Conservation (phyloP, 2,888 invertebrate species). For the Lypha dubia region DNA sequence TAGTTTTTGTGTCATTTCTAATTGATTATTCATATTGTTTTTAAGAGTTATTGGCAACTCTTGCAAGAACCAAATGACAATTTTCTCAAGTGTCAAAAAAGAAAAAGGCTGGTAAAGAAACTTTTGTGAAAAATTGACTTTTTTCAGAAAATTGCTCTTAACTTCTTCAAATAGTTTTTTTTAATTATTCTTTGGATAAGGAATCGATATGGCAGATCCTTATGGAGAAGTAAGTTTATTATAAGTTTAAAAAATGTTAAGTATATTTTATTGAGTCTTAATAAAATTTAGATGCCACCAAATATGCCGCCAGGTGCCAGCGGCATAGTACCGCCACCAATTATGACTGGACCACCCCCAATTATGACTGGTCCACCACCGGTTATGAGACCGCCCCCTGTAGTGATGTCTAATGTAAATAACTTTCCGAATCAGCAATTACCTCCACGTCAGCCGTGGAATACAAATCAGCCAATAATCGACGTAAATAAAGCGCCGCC, state of each 20-base stretch:
- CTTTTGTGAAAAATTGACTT: slow-evolving; percentile 37
- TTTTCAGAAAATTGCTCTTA: slow-evolving; percentile 43
- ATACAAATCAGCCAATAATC: slow-evolving; percentile 36
- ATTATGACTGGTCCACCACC: slow-evolving; percentile 69
- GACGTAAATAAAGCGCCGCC: slow-evolving; percentile 53
- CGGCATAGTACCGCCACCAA: slow-evolving; percentile 61
- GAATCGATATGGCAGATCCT: slow-evolving; percentile 78
- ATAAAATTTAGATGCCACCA: slow-evolving; percentile 45
- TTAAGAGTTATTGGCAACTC: slow-evolving; percentile 9
- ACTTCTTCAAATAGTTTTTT: slow-evolving; percentile 1
- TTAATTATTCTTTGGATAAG: slow-evolving; percentile 16
- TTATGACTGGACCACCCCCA: slow-evolving; percentile 69
- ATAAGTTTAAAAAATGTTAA: not conserved
- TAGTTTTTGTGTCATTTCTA: too few relatives aligned
- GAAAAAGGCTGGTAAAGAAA: slow-evolving; percentile 40
- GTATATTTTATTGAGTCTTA: not conserved
- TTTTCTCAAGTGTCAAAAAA: slow-evolving; percentile 38
- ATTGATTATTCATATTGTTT: too few relatives aligned
- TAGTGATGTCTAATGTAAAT: slow-evolving; percentile 60
- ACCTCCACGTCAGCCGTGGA: slow-evolving; percentile 72
- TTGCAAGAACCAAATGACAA: not conserved
- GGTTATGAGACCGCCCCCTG: slow-evolving; percentile 63
- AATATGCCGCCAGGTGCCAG: slow-evolving; percentile 64
- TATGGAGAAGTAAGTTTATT: slow-evolving; percentile 76
- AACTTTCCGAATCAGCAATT: slow-evolving; percentile 69